Conservation (phyloP, 2,797 vertebrate genomes). For the Scolopax rusticola region DNA sequence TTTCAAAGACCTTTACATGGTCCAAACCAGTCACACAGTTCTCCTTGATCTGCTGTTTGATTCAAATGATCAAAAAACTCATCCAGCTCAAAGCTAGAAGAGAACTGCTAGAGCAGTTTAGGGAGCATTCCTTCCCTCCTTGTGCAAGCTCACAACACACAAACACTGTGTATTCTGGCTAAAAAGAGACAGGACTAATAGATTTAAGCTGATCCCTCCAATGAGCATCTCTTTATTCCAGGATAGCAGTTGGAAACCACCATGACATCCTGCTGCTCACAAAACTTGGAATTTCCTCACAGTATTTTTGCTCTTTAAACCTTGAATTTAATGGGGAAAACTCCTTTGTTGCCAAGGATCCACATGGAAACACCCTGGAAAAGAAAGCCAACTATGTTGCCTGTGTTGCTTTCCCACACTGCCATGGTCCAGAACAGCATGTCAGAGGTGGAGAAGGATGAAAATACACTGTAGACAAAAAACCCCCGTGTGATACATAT, state of each 20-base stretch:
- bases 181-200: not conserved
- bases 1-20: not conserved
- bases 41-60: not conserved
- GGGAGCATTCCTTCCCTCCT: not conserved
- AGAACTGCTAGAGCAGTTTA: not conserved
- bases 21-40: not conserved
- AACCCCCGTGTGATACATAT: rapidly evolving
- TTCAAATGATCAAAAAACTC: not conserved
- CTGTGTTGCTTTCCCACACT: not conserved
- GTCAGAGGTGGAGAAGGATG: not conserved
- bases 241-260: not conserved
- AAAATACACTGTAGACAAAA: not conserved
- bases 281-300: not conserved
- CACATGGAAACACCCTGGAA: not conserved
- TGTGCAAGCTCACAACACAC: not conserved
- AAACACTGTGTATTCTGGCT: not conserved
- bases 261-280: not conserved
- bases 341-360: not conserved
- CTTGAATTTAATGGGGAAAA: not conserved
- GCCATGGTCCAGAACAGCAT: not conserved
- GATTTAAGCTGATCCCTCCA: not conserved
- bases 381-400: not conserved
- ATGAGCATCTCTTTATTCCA: not conserved
- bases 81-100: not conserved
- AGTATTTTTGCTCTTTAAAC: not conserved